Conservation (phyloP, 2,888 invertebrate species). For the Pedicia rivosa region DNA sequence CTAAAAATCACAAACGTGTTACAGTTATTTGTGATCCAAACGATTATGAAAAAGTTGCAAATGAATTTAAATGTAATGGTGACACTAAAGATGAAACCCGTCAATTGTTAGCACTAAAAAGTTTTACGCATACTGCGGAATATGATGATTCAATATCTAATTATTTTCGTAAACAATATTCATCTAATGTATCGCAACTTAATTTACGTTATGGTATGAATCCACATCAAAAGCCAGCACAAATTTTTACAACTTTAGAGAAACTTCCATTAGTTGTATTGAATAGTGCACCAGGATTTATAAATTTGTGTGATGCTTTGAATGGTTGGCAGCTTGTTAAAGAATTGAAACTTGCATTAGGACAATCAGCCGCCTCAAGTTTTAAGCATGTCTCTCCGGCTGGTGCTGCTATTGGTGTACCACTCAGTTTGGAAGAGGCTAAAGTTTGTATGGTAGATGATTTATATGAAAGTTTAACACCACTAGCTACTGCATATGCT, state of each 20-base stretch:
- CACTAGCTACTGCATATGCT: constrained; percentile 83
- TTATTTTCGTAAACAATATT: constrained; percentile 86
- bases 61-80: constrained; percentile 51
- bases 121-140: constrained; percentile 89
- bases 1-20: constrained; percentile 91
- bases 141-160: constrained; percentile 92
- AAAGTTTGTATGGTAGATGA: constrained; percentile 90
- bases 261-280: constrained; percentile 73
- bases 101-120: constrained; percentile 71
- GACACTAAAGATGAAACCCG: constrained; percentile 50
- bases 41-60: constrained; percentile 65
- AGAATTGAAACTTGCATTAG: constrained; percentile 65
- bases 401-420: constrained; percentile 83
- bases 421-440: constrained; percentile 61
- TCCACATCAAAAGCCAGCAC: constrained; percentile 95
- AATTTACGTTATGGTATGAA: constrained; percentile 92
- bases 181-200: constrained; percentile 58
- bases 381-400: constrained; percentile 99
- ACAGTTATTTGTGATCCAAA: constrained; percentile 83
- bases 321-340: constrained; percentile 95
- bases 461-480: constrained; percentile 51
- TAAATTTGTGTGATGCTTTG: constrained; percentile 92
- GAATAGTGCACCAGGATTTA: constrained; percentile 93
- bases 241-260: constrained; percentile 65
- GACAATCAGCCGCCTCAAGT: constrained; percentile 82